Conservation (phyloP, 2,797 vertebrate species). For the Epinephelus malabaricus region DNA sequence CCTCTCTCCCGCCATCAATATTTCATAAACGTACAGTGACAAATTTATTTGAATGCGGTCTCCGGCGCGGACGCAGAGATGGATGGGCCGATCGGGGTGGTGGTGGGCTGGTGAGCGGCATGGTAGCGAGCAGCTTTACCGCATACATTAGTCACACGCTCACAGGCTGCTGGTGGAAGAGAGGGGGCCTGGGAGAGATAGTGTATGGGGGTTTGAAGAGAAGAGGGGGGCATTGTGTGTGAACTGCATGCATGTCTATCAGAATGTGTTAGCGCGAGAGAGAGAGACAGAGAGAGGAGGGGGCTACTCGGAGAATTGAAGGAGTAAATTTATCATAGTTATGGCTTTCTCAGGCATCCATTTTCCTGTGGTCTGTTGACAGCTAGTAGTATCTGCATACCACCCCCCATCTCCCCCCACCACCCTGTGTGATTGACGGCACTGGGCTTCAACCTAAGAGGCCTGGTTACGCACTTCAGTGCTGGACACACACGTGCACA, state of each 20-base stretch:
- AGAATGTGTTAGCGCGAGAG: conserved; percentile 70
- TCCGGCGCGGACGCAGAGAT: conserved; percentile 89
- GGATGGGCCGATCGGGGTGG: conserved; percentile 89
- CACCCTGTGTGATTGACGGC: conserved; percentile 91
- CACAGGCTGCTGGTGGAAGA: conserved; percentile 73
- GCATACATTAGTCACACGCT: conserved; percentile 85
- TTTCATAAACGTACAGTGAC: conserved; percentile 88
- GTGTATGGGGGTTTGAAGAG: conserved; percentile 58
- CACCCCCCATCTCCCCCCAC: conserved; percentile 40
- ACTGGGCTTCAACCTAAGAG: conserved; percentile 88
- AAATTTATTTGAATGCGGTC: conserved; percentile 89
- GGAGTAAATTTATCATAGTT: conserved; percentile 99
- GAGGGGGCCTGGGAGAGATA: conserved; percentile 76
- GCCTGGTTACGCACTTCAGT: conserved; percentile 73
- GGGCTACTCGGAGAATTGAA: conserved; percentile 83
- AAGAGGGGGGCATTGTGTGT: conserved; percentile 68
- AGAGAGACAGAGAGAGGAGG: conserved; percentile 63
- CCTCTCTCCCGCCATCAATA: conserved; percentile 79
- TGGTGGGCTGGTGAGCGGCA: conserved; percentile 77
- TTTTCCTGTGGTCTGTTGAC: conserved; percentile 95
- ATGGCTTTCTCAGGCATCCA: conserved; percentile 96
- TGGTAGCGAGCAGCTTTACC: conserved; percentile 85
- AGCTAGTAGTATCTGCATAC: conserved; percentile 94
- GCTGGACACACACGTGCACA: conserved; percentile 59
- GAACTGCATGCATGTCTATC: conserved; percentile 79